Evolutionary conservation across 2,888 invertebrate species (phyloP).

Genomic region (Drosophila birchii): DNA sequence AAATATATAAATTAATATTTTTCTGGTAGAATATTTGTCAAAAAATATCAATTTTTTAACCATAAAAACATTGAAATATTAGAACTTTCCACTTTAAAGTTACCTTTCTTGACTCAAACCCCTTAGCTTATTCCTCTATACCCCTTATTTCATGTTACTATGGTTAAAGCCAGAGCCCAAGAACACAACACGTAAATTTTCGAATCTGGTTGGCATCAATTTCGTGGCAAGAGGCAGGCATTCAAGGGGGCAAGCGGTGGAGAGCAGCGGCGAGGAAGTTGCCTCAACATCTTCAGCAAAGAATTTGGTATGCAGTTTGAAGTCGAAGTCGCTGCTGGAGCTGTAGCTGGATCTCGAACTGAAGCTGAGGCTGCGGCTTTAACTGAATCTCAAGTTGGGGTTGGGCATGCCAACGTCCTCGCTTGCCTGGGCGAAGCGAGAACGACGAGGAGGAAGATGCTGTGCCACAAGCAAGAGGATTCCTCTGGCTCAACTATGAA

Average conservation of each 20-base stretch:
- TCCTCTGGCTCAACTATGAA: slow-evolving; percentile 67
- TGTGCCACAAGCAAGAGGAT: slow-evolving; percentile 22
- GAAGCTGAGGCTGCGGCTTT: slow-evolving; percentile 19
- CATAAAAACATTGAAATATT: too few species aligned
- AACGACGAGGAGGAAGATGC: not conserved
- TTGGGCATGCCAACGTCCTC: slow-evolving; percentile 72
- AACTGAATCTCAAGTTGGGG: slow-evolving; percentile 38
- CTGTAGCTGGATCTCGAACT: not conserved
- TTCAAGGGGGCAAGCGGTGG: slow-evolving; percentile 5
- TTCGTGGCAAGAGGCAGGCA: slow-evolving; percentile 53
- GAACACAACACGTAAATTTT: slow-evolving; percentile 78
- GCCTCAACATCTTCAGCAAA: slow-evolving; percentile 75
- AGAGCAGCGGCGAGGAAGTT: slow-evolving; percentile 51
- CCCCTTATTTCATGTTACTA: not conserved
- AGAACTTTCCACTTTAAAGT: not conserved
- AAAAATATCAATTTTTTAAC: too few species aligned
- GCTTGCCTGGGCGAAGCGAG: slow-evolving; percentile 1
- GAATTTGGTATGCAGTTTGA: slow-evolving; percentile 80
- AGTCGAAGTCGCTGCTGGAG: slow-evolving; percentile 37
- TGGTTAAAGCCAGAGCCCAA: slow-evolving; percentile 45
- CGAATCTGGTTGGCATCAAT: slow-evolving; percentile 79
- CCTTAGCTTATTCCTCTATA: not conserved
- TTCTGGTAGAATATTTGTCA: not conserved
- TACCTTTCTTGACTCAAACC: not conserved
- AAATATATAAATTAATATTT: too few species aligned